A percentile compares a stretch with the other conserved stretches of the same genome.
Conservation (phyloP, 1,140 invertebrate species). For the Drosophila nikananu region DNA sequence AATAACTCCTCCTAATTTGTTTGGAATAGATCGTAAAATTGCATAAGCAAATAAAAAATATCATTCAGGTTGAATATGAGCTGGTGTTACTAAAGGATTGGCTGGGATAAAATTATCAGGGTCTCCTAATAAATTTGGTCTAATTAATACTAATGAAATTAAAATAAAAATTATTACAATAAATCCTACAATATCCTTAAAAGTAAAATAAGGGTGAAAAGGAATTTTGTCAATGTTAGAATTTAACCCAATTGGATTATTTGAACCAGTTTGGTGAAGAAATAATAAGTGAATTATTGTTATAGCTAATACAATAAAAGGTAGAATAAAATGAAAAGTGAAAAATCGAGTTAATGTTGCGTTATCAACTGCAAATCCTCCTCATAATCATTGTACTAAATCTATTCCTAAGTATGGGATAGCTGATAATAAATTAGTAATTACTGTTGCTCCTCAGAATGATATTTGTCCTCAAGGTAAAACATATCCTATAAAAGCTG, state of each 20-base stretch:
- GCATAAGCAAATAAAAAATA: constrained; percentile 92
- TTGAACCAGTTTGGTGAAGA: constrained; percentile 88
- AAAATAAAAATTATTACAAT: constrained; percentile 86
- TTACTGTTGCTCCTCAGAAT: constrained; percentile 90
- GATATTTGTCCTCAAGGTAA: constrained; percentile 91
- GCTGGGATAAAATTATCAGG: constrained; percentile 90
- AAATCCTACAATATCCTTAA: constrained; percentile 88
- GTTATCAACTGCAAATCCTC: constrained; percentile 89
- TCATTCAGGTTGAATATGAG: constrained; percentile 91
- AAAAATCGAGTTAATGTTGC: constrained; percentile 90
- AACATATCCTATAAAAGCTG: constrained; percentile 90
- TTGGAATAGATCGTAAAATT: constrained; percentile 90
- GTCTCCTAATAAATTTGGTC: constrained; percentile 88
- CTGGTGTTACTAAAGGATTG: constrained; percentile 89
- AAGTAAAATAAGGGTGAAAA: constrained; percentile 88
- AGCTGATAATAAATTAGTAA: constrained; percentile 90
- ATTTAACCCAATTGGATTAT: constrained; percentile 87
- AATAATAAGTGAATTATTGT: constrained; percentile 88
- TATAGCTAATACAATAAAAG: constrained; percentile 88
- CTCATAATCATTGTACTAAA: constrained; percentile 89
- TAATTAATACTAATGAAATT: constrained; percentile 85
- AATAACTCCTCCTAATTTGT: constrained; percentile 91
- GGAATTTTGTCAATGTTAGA: constrained; percentile 88
- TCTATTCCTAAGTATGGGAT: constrained; percentile 86
- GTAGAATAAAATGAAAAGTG: constrained; percentile 90